Conservation (phyloP, 1,140 invertebrate species). For the Phocides pigmalion region DNA sequence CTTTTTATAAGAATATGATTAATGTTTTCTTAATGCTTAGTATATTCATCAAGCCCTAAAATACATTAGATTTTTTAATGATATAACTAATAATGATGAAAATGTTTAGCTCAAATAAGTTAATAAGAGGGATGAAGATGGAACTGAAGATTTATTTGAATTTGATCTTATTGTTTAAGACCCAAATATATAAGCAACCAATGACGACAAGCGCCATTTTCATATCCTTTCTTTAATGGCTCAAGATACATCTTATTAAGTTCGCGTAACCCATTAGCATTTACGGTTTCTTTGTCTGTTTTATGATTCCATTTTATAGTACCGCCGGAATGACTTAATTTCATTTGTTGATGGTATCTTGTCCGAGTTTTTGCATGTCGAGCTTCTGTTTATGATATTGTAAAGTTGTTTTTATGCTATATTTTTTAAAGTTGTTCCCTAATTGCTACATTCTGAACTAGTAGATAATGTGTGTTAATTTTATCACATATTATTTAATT, state of each 20-base stretch:
- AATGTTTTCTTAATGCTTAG: too few relatives aligned
- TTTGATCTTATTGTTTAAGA: too few relatives aligned
- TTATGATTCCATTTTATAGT: slow-evolving; percentile 41
- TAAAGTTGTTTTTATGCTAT: neutral
- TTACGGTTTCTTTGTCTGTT: slow-evolving; percentile 52
- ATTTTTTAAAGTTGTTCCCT: neutral
- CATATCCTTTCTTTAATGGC: slow-evolving; percentile 11
- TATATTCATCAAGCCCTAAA: too few relatives aligned
- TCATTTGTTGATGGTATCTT: slow-evolving; percentile 37
- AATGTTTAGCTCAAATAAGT: too few relatives aligned
- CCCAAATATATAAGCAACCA: too few relatives aligned
- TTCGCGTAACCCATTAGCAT: slow-evolving; percentile 48
- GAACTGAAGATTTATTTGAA: too few relatives aligned
- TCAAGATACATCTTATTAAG: slow-evolving; percentile 31
- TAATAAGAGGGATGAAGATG: too few relatives aligned
- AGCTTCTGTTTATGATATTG: slow-evolving; percentile 18
- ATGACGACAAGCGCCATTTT: slow-evolving; percentile 2
- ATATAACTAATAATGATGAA: too few relatives aligned
- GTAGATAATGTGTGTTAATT: neutral
- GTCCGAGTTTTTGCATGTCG: slow-evolving; percentile 24
- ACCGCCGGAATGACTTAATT: slow-evolving; percentile 43
- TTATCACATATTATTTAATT: neutral
- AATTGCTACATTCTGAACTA: slow-evolving; percentile 1
- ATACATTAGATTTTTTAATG: too few relatives aligned
- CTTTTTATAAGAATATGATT: too few relatives aligned